phyloP scores from a whole-genome alignment of 2,888 invertebrate genomes.

The Nudaria mundana region DNA sequence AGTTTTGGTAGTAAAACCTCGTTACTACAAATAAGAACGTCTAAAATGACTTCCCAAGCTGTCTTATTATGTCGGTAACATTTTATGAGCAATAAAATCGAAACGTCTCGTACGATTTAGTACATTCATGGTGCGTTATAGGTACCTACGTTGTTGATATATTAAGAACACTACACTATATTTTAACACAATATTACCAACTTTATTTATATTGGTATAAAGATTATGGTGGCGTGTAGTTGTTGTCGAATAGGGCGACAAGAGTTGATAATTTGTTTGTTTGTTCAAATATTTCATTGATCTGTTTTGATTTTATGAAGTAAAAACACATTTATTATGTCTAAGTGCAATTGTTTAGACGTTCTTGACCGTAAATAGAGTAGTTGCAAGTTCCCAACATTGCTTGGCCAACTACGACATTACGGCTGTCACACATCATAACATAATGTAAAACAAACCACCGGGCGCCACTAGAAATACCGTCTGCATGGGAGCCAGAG shows the following conservation, averaged over 20 bases:
- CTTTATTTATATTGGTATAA: neutral
- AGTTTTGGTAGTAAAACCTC: too few relatives aligned
- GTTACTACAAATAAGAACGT: neutral
- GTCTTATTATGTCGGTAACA: constrained; percentile 2
- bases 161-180: constrained; percentile 1
- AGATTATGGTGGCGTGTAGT: neutral
- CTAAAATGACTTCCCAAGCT: neutral
- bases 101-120: constrained; percentile 11
- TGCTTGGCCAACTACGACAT: too few relatives aligned
- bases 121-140: constrained; percentile 5
- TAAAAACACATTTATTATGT: neutral
- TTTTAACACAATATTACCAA: constrained; percentile 3
- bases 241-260: neutral
- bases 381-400: too few relatives aligned
- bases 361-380: too few relatives aligned
- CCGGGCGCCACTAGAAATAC: too few relatives aligned
- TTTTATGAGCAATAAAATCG: constrained; percentile 11
- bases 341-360: too few relatives aligned
- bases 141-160: constrained; percentile 9
- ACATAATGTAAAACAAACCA: too few relatives aligned
- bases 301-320: constrained; percentile 2
- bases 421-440: too few relatives aligned
- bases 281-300: constrained; percentile 5
- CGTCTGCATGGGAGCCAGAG: too few relatives aligned
- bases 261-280: constrained; percentile 10